Evolutionary conservation across 1,140 invertebrate genomes (phyloP).

Genomic region (Zelostemma sp.): DNA sequence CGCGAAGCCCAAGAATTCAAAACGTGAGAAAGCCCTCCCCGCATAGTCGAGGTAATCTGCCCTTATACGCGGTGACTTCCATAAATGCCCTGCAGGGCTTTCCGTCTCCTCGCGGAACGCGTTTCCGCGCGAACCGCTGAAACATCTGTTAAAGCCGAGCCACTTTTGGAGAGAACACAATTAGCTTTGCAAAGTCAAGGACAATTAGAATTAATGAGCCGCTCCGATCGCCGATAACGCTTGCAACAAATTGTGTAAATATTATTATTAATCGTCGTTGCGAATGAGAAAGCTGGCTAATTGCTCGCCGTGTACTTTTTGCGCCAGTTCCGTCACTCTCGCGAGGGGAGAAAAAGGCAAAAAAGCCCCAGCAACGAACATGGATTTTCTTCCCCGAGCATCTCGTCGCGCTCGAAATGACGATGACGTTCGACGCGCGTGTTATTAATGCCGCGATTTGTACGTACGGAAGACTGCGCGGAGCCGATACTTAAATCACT

Average conservation of each 20-base stretch:
- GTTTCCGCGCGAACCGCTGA: slow-evolving; percentile 5
- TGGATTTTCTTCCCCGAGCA: no score
- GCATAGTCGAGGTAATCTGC: slow-evolving; percentile 10
- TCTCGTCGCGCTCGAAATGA: neutral
- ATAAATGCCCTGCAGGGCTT: neutral
- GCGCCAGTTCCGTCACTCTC: neutral
- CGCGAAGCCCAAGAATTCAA: slow-evolving; percentile 3
- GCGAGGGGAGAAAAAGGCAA: neutral
- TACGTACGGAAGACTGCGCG: slow-evolving; percentile 37
- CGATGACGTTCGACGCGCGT: slow-evolving; percentile 2
- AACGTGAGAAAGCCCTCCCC: slow-evolving; percentile 5
- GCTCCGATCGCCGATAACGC: slow-evolving; percentile 4
- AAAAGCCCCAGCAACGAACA: neutral
- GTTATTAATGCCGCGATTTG: slow-evolving; percentile 16
- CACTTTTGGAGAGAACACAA: slow-evolving; percentile 6
- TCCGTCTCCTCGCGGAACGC: neutral
- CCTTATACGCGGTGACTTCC: slow-evolving; percentile 9
- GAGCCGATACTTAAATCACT: slow-evolving; percentile 65
- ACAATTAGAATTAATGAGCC: slow-evolving; percentile 15
- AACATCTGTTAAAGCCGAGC: slow-evolving; percentile 8
- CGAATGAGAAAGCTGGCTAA: slow-evolving; percentile 6
- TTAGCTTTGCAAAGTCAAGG: slow-evolving; percentile 2
- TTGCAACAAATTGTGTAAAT: slow-evolving; percentile 4
- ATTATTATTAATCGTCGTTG: slow-evolving; percentile 1
- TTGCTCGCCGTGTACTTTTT: neutral